Evolutionary conservation across 2,113 vertebrate genomes (phyloP).

Genomic region (Cyphomyrus plagiostoma): DNA sequence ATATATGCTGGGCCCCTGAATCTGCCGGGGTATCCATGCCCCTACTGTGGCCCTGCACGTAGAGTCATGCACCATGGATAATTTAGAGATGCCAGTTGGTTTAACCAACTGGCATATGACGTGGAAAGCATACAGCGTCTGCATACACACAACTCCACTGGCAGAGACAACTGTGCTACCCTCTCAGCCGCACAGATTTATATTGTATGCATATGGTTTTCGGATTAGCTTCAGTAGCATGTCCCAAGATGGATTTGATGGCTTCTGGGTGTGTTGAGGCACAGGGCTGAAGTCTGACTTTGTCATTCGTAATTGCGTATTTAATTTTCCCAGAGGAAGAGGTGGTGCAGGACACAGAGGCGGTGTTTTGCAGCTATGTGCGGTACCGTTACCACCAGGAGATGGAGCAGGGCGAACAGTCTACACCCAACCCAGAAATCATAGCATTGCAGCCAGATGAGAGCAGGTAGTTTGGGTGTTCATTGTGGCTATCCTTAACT

Average conservation of each 20-base stretch:
- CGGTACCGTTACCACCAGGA: constrained; percentile 59
- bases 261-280: neutral
- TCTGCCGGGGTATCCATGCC: neutral
- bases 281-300: neutral
- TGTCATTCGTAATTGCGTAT: neutral
- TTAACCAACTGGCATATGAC: neutral
- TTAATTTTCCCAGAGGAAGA: constrained; percentile 48
- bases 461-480: constrained; percentile 25
- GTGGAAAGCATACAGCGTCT: neutral
- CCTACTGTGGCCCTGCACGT: neutral
- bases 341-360: constrained; percentile 55
- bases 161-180: neutral
- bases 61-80: neutral
- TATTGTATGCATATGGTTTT: neutral
- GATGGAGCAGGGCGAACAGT: constrained; percentile 44
- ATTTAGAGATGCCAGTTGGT: neutral
- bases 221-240: neutral
- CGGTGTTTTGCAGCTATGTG: constrained; percentile 65
- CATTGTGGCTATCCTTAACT: neutral
- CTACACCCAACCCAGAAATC: constrained; percentile 59
- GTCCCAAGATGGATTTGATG: neutral
- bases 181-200: neutral
- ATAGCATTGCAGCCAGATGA: constrained; percentile 45
- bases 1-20: neutral
- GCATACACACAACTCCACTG: neutral